These are phyloP conservation scores for Oscheius myriophilus DNA, from an alignment of 2,888 invertebrate species.

Conservation along the genomic window DNA sequence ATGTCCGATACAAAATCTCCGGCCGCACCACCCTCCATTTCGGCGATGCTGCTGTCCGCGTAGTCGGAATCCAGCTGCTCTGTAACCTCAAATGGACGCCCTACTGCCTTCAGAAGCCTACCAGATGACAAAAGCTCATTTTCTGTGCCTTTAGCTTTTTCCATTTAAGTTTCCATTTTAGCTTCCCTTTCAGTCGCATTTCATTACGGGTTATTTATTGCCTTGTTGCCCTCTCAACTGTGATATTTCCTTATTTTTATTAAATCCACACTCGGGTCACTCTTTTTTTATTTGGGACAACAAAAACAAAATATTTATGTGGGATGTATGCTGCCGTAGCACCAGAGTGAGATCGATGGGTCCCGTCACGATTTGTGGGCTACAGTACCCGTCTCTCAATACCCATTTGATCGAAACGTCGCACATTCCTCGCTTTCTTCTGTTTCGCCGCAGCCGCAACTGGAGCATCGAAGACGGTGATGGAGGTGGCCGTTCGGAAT, in stretches of 20 bases:
- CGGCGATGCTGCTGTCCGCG: constrained; percentile 33
- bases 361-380: background rate
- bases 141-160: background rate
- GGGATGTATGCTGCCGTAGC: background rate
- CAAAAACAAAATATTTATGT: constrained; percentile 3
- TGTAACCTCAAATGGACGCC: constrained; percentile 63
- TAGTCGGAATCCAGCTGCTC: constrained; percentile 54
- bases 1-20: constrained; percentile 40
- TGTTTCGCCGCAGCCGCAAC: too few species aligned
- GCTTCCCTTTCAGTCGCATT: constrained; percentile 3
- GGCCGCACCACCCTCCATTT: constrained; percentile 42
- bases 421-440: constrained; percentile 16
- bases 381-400: constrained; percentile 27
- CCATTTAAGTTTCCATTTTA: background rate
- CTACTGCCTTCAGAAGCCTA: constrained; percentile 44
- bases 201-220: constrained; percentile 12
- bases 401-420: constrained; percentile 26
- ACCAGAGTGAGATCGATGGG: constrained; percentile 18
- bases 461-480: background rate
- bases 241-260: constrained; percentile 10
- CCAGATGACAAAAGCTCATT: background rate
- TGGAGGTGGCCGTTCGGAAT: constrained; percentile 23
- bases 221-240: constrained; percentile 9
- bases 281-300: too few species aligned
- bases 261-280: background rate